Percentiles rank a stretch among this genome's conserved stretches.
Evolutionary conservation across 2,113 vertebrate genomes (phyloP).

Genomic region (Platichthys stellatus): DNA sequence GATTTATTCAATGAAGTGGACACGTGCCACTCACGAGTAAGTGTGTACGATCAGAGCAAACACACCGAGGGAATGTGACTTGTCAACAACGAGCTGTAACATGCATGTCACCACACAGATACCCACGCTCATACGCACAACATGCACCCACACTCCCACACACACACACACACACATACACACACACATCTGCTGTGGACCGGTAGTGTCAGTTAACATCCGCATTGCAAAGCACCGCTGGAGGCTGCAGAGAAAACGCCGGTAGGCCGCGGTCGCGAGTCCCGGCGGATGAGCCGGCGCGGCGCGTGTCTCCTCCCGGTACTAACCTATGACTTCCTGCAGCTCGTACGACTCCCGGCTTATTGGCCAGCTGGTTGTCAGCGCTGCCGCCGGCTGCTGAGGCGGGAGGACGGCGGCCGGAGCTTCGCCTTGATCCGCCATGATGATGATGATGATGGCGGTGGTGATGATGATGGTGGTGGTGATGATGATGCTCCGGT

Average conservation of each 20-base stretch:
- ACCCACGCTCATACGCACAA: background rate
- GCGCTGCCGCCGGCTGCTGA: conserved; percentile 72
- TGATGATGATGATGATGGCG: conserved; percentile 81
- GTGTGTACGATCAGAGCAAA: background rate
- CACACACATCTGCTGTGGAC: conserved; percentile 11
- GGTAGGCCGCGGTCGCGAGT: conserved; percentile 84
- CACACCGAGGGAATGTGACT: conserved; percentile 32
- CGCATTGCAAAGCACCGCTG: conserved; percentile 75
- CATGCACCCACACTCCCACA: background rate
- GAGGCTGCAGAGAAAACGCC: conserved; percentile 74
- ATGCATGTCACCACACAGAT: background rate
- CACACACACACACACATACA: background rate
- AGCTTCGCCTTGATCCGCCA: conserved; percentile 93
- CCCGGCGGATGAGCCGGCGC: conserved; percentile 47
- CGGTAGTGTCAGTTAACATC: conserved; percentile 70
- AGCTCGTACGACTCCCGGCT: conserved; percentile 96
- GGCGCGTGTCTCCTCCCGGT: conserved; percentile 13
- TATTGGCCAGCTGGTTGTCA: conserved; percentile 90
- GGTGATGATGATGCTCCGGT: conserved; percentile 61
- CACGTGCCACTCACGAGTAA: conserved; percentile 40
- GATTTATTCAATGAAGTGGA: conserved; percentile 30
- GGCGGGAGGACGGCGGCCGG: conserved; percentile 85
- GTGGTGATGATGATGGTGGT: conserved; percentile 39
- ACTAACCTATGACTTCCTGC: conserved; percentile 98
- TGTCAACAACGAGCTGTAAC: background rate